Evolutionary conservation across 2,797 vertebrate species (phyloP).

Genomic region (Sebastes paucispinis): DNA sequence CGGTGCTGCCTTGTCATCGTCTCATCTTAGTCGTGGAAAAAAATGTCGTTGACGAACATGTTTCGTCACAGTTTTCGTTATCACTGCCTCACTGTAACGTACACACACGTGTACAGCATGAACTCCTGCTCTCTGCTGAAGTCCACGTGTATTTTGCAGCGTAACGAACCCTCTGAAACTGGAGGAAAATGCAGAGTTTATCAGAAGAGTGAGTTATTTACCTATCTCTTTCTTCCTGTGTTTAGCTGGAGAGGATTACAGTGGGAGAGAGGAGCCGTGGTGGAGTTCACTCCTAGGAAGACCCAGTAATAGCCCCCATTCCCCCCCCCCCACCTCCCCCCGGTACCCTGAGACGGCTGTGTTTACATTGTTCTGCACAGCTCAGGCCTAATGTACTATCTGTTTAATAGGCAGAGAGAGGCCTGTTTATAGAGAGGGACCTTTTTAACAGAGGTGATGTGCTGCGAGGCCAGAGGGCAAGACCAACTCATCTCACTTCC

Average conservation of each 20-base stretch:
- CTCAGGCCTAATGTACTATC: slow-evolving; percentile 77
- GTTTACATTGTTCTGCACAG: slow-evolving; percentile 73
- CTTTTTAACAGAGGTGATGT: slow-evolving; percentile 75
- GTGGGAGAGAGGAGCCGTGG: slow-evolving; percentile 52
- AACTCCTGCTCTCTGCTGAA: neutral
- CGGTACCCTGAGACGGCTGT: slow-evolving; percentile 70
- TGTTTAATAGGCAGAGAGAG: slow-evolving; percentile 79
- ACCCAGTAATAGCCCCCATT: slow-evolving; percentile 64
- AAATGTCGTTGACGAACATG: too few relatives aligned
- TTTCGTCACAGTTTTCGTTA: too few relatives aligned
- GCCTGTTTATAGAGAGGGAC: slow-evolving; percentile 75
- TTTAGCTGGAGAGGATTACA: slow-evolving; percentile 78
- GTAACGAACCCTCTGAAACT: slow-evolving; percentile 34
- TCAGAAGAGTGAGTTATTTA: slow-evolving; percentile 76
- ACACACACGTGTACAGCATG: slow-evolving; percentile 11
- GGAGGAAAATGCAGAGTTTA: slow-evolving; percentile 51
- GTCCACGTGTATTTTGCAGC: slow-evolving; percentile 20
- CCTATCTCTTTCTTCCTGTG: slow-evolving; percentile 82
- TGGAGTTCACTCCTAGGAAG: slow-evolving; percentile 73
- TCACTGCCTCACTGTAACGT: slow-evolving; percentile 4
- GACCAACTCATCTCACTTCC: slow-evolving; percentile 74
- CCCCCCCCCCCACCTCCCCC: neutral
- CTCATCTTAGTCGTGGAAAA: too few relatives aligned
- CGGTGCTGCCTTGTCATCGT: too few relatives aligned
- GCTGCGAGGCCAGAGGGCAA: slow-evolving; percentile 70